These are phyloP conservation scores for Staurois parvus DNA, from an alignment of 2,797 vertebrate genomes.

Conservation along the genomic window DNA sequence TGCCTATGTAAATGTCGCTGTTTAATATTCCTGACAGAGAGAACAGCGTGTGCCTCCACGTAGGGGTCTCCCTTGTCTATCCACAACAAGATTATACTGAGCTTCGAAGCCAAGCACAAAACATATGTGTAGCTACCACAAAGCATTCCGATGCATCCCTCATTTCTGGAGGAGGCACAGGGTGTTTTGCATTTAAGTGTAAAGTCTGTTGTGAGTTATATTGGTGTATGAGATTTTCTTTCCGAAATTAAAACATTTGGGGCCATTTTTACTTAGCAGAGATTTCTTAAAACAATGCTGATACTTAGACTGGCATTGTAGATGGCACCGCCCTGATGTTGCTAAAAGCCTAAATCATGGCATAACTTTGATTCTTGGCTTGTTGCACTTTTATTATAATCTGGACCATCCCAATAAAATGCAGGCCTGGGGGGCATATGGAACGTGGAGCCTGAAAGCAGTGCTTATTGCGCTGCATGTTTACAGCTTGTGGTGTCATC, in stretches of 20 bases:
- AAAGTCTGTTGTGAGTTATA: slow-evolving; percentile 58
- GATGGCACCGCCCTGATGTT: neutral
- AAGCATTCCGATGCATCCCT: slow-evolving; percentile 28
- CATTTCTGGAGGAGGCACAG: slow-evolving; percentile 47
- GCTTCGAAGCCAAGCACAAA: slow-evolving; percentile 49
- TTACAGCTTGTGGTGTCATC: neutral
- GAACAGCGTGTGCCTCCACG: slow-evolving; percentile 18
- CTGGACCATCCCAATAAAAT: neutral
- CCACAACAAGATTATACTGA: slow-evolving; percentile 45
- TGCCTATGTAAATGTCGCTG: slow-evolving; percentile 23
- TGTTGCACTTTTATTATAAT: neutral
- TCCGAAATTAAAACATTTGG: slow-evolving; percentile 7
- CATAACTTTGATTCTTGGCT: neutral
- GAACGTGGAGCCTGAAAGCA: neutral
- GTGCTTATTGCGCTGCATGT: neutral
- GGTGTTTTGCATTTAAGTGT: slow-evolving; percentile 55
- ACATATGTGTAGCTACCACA: slow-evolving; percentile 57
- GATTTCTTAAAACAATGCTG: neutral
- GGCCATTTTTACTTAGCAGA: slow-evolving; percentile 16
- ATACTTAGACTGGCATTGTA: neutral
- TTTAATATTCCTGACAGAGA: slow-evolving; percentile 28
- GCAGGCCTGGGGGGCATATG: neutral
- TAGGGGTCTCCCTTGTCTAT: slow-evolving; percentile 47
- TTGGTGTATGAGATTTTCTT: slow-evolving; percentile 29
- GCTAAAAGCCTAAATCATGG: neutral